Conservation (phyloP, 2,797 vertebrate species). For the Limosa lapponica region DNA sequence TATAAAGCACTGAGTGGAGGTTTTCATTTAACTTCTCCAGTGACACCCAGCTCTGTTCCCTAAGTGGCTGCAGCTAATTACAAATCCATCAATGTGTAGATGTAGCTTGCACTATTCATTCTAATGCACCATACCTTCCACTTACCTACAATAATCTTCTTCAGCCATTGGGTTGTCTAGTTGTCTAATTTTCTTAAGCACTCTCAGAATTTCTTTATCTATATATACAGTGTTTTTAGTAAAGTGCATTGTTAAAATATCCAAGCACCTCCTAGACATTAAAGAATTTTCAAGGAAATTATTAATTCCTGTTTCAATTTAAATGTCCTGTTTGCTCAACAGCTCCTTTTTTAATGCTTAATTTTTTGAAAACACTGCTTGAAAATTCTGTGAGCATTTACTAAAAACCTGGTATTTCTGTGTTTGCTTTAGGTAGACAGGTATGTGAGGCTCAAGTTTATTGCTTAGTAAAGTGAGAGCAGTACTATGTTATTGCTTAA, state of each 20-base stretch:
- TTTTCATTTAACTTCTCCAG: not conserved
- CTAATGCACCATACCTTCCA: not conserved
- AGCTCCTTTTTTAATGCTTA: not conserved
- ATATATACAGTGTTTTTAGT: not conserved
- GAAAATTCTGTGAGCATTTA: not conserved
- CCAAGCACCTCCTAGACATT: not conserved
- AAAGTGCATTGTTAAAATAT: not conserved
- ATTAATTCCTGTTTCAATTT: not conserved
- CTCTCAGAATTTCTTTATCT: not conserved
- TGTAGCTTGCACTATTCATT: not conserved
- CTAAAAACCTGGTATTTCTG: not conserved
- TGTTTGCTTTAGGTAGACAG: not conserved
- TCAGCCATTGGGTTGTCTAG: not conserved
- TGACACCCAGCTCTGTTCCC: not conserved
- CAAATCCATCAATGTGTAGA: not conserved
- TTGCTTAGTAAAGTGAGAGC: not conserved
- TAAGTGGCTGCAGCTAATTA: not conserved
- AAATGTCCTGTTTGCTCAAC: not conserved
- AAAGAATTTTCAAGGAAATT: not conserved
- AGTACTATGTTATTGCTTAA: not conserved
- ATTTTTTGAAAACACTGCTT: not conserved
- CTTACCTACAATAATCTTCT: not conserved
- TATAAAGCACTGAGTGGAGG: not conserved
- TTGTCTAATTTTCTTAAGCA: not conserved
- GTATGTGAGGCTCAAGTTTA: not conserved